Percentiles rank a stretch among this genome's conserved stretches.
Conservation (phyloP, 2,113 vertebrate species). For the Macrotus californicus region DNA sequence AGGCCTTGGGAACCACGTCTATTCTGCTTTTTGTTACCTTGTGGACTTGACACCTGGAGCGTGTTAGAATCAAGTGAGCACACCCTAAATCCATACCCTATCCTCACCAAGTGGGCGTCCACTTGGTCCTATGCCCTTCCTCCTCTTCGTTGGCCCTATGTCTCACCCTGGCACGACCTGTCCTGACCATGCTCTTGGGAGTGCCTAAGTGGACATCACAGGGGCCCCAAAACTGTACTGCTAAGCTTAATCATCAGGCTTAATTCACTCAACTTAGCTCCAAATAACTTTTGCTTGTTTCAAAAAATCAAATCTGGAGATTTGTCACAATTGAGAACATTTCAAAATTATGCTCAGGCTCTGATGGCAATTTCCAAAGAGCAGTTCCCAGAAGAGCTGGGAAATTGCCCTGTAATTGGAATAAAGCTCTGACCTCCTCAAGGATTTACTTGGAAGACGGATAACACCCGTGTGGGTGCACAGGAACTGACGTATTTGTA, state of each 20-base stretch:
- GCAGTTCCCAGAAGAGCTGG: background rate
- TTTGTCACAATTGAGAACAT: constrained; percentile 50
- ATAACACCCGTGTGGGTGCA: background rate
- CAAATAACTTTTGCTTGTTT: constrained; percentile 37
- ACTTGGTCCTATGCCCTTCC: background rate
- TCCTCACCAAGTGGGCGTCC: too few relatives aligned
- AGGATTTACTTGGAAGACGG: background rate
- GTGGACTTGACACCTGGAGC: background rate
- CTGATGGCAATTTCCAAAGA: constrained; percentile 40
- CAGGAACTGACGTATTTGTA: background rate
- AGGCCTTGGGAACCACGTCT: background rate
- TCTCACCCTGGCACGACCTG: background rate
- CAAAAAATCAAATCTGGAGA: constrained; percentile 58
- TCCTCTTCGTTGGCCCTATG: background rate
- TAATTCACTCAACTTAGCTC: background rate
- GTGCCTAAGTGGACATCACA: background rate
- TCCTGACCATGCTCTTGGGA: background rate
- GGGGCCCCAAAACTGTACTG: background rate
- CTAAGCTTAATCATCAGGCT: background rate
- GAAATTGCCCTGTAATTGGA: constrained; percentile 15
- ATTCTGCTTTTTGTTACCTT: background rate
- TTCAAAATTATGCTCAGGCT: constrained; percentile 36
- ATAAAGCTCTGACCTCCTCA: constrained; percentile 25
- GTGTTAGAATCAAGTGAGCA: background rate
- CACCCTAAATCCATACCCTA: background rate